Percentiles rank a stretch among this genome's conserved stretches.
Evolutionary conservation across 2,113 vertebrate species (phyloP).

Genomic region (Ranitomeya imitator): DNA sequence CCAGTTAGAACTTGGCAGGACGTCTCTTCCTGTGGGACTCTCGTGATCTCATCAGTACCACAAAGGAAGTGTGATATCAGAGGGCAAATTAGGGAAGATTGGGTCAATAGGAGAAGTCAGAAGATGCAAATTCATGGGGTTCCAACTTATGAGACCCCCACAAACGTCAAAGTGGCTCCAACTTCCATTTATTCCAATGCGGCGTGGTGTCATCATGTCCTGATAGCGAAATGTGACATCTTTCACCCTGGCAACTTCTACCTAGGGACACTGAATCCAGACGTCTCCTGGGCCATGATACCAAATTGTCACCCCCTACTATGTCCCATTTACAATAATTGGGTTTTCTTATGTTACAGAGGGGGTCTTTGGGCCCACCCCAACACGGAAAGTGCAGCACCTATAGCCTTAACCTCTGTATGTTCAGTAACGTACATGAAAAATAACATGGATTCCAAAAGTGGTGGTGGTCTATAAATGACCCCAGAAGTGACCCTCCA

Average conservation of each 20-base stretch:
- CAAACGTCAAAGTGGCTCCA: not conserved
- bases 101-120: not conserved
- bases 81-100: too few relatives aligned
- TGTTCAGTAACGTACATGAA: too few relatives aligned
- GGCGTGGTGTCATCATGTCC: not conserved
- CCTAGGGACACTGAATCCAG: not conserved
- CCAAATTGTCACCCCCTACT: not conserved
- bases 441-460: not conserved
- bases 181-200: not conserved
- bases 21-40: not conserved
- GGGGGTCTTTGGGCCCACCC: not conserved
- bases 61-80: conserved; percentile 7
- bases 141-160: not conserved
- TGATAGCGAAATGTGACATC: not conserved
- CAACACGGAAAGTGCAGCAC: not conserved
- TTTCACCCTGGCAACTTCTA: not conserved
- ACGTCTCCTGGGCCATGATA: not conserved
- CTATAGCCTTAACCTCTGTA: too few relatives aligned
- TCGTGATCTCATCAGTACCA: conserved; percentile 6
- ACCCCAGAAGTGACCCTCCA: not conserved
- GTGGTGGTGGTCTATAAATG: not conserved
- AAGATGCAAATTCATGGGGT: not conserved
- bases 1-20: not conserved
- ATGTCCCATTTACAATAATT: not conserved
- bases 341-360: not conserved